phyloP scores from a whole-genome alignment of 2,888 invertebrate species.

The Rhagonycha fulva region DNA sequence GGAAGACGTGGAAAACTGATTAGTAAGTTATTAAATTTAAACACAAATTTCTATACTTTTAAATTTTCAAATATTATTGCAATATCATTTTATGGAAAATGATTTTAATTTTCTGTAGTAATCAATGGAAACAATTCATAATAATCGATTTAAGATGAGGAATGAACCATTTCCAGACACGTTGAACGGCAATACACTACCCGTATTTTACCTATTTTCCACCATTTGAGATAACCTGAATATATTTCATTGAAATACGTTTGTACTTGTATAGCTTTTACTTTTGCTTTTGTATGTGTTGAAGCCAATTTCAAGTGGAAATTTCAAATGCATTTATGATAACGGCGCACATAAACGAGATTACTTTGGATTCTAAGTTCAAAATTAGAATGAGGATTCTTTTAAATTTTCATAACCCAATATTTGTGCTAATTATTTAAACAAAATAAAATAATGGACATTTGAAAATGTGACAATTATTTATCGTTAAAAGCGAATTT shows the following conservation, averaged over 20 bases:
- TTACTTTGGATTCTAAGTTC: no score
- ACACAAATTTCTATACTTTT: not conserved
- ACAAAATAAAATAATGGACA: not conserved
- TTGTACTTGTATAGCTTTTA: no score
- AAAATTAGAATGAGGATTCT: not conserved
- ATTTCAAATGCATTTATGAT: not conserved
- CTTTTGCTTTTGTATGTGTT: no score
- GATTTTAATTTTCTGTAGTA: no score
- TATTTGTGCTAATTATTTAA: not conserved
- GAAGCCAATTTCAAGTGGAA: not conserved
- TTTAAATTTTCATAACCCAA: not conserved
- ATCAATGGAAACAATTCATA: no score
- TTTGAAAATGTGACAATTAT: not conserved
- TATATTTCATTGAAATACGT: no score
- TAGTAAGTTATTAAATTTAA: constrained; percentile 14
- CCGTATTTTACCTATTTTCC: no score
- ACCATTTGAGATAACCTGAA: no score
- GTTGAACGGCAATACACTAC: no score
- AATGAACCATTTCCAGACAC: no score
- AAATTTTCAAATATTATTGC: not conserved
- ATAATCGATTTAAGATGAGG: no score
- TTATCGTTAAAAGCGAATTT: not conserved
- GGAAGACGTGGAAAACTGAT: constrained; percentile 6
- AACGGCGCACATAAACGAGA: not conserved
- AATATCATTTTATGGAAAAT: no score